Conservation (phyloP, 2,113 vertebrate species). For the Mionectes macconnelli region DNA sequence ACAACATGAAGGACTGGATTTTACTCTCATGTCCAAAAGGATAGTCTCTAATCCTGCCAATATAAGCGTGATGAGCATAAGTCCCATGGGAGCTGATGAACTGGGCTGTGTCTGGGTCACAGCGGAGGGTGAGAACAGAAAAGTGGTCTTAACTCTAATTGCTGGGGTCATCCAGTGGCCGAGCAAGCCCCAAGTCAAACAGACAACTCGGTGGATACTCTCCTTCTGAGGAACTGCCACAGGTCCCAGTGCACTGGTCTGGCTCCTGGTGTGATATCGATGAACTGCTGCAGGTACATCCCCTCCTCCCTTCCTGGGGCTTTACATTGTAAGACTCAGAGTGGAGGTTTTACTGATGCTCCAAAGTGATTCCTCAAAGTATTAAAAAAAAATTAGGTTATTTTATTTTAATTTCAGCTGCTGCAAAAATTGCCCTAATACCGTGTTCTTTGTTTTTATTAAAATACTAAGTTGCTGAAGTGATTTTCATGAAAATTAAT, state of each 20-base stretch:
- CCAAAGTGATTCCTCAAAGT: not conserved
- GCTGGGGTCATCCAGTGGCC: not conserved
- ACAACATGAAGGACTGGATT: not conserved
- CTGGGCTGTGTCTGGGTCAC: not conserved
- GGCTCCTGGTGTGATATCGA: not conserved
- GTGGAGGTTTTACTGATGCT: not conserved
- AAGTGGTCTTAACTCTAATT: not conserved
- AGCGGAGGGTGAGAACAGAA: not conserved
- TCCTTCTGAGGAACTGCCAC: not conserved
- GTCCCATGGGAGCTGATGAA: not conserved
- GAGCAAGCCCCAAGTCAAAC: not conserved
- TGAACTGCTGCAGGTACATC: not conserved
- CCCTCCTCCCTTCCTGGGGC: not conserved
- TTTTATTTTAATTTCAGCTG: not conserved
- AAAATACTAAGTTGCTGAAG: not conserved
- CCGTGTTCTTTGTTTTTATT: not conserved
- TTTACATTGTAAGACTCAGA: not conserved
- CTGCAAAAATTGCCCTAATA: not conserved
- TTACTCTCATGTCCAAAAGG: not conserved
- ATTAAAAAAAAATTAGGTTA: not conserved
- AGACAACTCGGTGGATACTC: not conserved
- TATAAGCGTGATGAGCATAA: rapidly evolving
- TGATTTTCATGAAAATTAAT: slow-evolving; percentile 28
- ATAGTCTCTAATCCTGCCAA: not conserved
- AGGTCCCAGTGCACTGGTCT: not conserved